Conservation (phyloP, 1,140 invertebrate genomes). For the Fopius arisanus region DNA sequence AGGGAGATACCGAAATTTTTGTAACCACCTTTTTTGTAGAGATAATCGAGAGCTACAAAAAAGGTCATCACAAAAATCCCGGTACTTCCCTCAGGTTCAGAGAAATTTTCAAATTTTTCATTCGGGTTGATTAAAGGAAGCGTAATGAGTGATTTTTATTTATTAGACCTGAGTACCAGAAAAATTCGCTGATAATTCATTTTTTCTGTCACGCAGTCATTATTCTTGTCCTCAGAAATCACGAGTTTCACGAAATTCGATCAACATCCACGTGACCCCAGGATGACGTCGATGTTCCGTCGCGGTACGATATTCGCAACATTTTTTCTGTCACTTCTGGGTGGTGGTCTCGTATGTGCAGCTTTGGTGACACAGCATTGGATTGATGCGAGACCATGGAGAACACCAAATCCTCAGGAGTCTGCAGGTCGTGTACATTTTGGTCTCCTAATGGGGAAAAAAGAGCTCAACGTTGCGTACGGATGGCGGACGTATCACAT, state of each 20-base stretch:
- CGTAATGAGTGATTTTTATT: too few species aligned
- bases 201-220: background rate
- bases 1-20: too few species aligned
- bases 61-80: too few species aligned
- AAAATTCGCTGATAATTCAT: background rate
- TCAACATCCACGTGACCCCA: slow-evolving; percentile 27
- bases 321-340: slow-evolving; percentile 85
- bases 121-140: too few species aligned
- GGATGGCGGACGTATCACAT: slow-evolving; percentile 80
- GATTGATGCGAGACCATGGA: slow-evolving; percentile 79
- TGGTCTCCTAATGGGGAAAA: slow-evolving; percentile 84
- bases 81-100: too few species aligned
- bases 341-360: slow-evolving; percentile 82
- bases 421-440: slow-evolving; percentile 82
- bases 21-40: too few species aligned
- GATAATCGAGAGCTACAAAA: too few species aligned
- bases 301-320: slow-evolving; percentile 87
- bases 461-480: slow-evolving; percentile 83
- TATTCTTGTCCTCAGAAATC: slow-evolving; percentile 9
- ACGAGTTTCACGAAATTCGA: slow-evolving; percentile 31
- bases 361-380: slow-evolving; percentile 89
- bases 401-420: slow-evolving; percentile 72
- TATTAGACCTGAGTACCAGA: too few species aligned
- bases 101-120: too few species aligned
- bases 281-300: slow-evolving; percentile 68